Conservation (phyloP, 2,113 vertebrate genomes). For the Odontophorus gujanensis region DNA sequence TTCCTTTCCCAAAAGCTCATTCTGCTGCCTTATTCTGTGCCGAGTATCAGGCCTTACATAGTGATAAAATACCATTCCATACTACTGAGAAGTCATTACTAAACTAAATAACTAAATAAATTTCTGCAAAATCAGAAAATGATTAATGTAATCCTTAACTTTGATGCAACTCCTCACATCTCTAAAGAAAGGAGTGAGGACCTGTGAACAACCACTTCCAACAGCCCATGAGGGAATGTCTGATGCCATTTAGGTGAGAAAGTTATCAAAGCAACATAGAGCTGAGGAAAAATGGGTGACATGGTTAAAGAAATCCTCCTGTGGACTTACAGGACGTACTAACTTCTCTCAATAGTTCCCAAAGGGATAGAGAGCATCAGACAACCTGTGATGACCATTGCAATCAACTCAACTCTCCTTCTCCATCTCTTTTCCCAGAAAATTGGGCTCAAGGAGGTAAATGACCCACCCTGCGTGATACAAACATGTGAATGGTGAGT, state of each 20-base stretch:
- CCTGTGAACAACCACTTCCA: background rate
- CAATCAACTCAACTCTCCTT: accelerated
- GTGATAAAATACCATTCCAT: background rate
- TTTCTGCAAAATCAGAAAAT: constrained; percentile 28
- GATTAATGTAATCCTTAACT: background rate
- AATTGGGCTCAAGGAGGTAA: background rate
- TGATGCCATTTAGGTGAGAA: background rate
- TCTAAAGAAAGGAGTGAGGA: background rate
- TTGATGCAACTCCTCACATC: background rate
- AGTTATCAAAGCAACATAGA: background rate
- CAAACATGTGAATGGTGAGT: accelerated
- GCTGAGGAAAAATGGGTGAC: background rate
- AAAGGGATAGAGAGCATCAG: background rate
- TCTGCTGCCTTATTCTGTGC: background rate
- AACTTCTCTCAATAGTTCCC: background rate
- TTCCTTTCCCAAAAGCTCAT: background rate
- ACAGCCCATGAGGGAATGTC: accelerated
- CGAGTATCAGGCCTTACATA: background rate
- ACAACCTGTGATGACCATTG: background rate
- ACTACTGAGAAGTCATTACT: background rate
- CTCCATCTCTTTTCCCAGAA: background rate
- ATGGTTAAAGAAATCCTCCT: background rate
- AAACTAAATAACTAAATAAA: constrained; percentile 18
- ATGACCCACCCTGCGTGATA: background rate
- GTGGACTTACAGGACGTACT: accelerated